Evolutionary conservation across 2,888 invertebrate species (phyloP).

Genomic region (Plebejus anna): DNA sequence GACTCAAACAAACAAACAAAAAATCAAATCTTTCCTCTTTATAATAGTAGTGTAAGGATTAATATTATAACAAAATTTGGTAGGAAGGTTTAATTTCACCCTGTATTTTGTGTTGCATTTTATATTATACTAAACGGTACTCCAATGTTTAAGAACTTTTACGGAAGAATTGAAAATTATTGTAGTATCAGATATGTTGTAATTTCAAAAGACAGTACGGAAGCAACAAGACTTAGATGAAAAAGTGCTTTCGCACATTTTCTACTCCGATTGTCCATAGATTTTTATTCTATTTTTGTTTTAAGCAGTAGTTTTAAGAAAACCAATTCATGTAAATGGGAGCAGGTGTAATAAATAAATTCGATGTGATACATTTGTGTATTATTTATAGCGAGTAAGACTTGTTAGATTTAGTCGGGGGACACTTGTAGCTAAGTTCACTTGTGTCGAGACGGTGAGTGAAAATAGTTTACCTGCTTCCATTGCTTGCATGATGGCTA

Average conservation of each 20-base stretch:
- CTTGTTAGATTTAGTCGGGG: background rate
- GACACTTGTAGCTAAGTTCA: background rate
- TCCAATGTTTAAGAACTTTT: background rate
- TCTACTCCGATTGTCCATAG: background rate
- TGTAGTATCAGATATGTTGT: background rate
- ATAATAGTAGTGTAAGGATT: too few species aligned
- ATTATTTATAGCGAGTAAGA: conserved; percentile 33
- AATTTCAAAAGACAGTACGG: background rate
- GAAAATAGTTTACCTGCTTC: conserved; percentile 61
- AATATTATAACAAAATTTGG: too few species aligned
- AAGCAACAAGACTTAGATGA: background rate
- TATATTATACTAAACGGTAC: background rate
- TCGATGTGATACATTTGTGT: conserved; percentile 34
- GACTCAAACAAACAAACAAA: too few species aligned
- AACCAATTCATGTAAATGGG: conserved; percentile 29
- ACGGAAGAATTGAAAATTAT: background rate
- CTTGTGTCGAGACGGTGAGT: background rate
- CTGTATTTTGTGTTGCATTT: background rate
- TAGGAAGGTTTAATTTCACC: too few species aligned
- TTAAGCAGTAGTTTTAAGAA: conserved; percentile 23
- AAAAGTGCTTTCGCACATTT: background rate
- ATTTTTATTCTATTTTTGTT: background rate
- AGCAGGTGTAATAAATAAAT: conserved; percentile 37
- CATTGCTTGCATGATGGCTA: conserved; percentile 46
- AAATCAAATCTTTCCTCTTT: too few species aligned